Evolutionary conservation across 2,797 vertebrate genomes (phyloP), one percentile per base, ranked within the genome.

Genomic region (Miichthys miiuy): DNA sequence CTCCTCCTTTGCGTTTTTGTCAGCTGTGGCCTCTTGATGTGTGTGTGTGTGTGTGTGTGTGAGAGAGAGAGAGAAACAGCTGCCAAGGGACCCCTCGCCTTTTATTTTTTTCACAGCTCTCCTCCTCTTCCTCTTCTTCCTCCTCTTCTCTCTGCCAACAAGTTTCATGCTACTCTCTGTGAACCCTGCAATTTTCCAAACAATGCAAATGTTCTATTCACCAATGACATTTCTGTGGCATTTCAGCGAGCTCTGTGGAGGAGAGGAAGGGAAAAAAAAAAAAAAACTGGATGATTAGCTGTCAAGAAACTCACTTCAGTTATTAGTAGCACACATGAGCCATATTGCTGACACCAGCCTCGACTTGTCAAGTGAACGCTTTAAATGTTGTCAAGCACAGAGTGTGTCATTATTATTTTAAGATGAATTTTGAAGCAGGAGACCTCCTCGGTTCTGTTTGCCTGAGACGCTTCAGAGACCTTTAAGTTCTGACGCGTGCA

Each of bases 161-260:
- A 91, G 85, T 91, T 93, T 87, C 87, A 88, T 94, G 92, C 88
- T 88, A 92, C 92, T 92, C 90, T 75, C 75, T n/a, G 60, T 94
- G 93, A 94, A 93, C 93, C 85, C 87, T 6, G 66, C 71, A 75
- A 64, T 87, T 88, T 88, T 79, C 87, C 81, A 68, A 84, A 85
- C 82, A 80, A 80, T 82, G 80, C 77, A 79, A 89, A 83, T 78
- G 77, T 80, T 85, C 70, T 56, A 20, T 69, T 81, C 83, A 47
- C 87, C 87, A 16, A 34, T 91, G 91, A 87, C 92, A 92, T 92
- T 90, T 91, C 87, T 82, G 83, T 89, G 91, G 85, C 89, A 82
- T 86, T 86, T 91, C 81, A 57, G 77, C 64, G 3, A 55, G 55
- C 82, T 80, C 66, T 34, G 61, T 61, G 75, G 82, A 38, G 34